Evolutionary conservation across 92 coral and sea anemone species (phyloP).

Genomic region (Epizoanthus illoricatus): DNA sequence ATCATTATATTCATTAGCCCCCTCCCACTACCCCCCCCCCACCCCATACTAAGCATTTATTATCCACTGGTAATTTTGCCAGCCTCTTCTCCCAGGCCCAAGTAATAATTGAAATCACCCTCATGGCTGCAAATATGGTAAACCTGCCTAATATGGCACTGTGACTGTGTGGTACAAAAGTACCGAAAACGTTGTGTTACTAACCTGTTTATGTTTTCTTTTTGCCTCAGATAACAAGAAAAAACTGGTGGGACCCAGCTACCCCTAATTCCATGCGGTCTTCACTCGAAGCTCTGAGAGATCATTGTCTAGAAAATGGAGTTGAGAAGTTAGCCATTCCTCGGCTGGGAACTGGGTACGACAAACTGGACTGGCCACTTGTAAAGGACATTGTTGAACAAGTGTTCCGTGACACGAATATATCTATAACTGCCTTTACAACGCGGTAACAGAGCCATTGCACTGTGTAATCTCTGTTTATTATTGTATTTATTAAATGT

Average conservation of each 20-base stretch:
- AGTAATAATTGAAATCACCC: no score
- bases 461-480: neutral
- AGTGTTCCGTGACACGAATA: constrained; percentile 67
- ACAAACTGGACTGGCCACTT: constrained; percentile 72
- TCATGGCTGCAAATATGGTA: no score
- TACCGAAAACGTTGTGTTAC: no score
- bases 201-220: neutral
- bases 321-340: constrained; percentile 72
- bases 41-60: no score
- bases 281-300: constrained; percentile 58
- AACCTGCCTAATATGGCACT: no score
- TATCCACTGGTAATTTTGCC: no score
- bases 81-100: no score
- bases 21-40: no score
- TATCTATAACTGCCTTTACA: constrained; percentile 80
- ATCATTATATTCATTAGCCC: no score
- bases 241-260: constrained; percentile 89
- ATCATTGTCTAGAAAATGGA: constrained; percentile 65
- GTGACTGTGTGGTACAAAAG: no score
- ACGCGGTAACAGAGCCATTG: constrained; percentile 49
- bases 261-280: constrained; percentile 59
- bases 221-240: constrained; percentile 66
- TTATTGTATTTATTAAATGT: neutral
- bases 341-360: constrained; percentile 87
- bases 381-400: constrained; percentile 66